phyloP scores from a whole-genome alignment of 2,888 invertebrate genomes.

The Liposcelis brunnea region DNA sequence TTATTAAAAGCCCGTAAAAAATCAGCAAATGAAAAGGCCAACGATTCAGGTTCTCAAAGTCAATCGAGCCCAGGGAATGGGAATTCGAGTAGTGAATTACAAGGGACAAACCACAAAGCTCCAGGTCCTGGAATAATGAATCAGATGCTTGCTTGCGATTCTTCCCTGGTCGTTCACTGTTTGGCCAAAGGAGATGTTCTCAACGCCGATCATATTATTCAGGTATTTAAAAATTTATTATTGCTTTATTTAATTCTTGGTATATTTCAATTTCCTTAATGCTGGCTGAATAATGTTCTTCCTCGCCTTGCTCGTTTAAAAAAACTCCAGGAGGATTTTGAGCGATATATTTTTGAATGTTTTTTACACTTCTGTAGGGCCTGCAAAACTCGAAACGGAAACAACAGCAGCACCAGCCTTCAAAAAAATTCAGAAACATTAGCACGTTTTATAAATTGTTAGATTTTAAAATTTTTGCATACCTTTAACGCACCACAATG shows the following conservation, averaged over 20 bases:
- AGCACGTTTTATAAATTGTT: no score
- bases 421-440: no score
- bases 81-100: constrained; percentile 4
- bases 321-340: constrained; percentile 36
- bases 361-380: constrained; percentile 34
- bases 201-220: constrained; percentile 60
- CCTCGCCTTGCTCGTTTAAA: constrained; percentile 2
- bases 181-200: constrained; percentile 53
- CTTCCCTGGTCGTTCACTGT: constrained; percentile 56
- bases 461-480: no score
- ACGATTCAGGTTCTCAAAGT: constrained; percentile 28
- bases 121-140: constrained; percentile 32
- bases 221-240: constrained; percentile 36
- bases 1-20: constrained; percentile 16
- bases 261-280: constrained; percentile 32
- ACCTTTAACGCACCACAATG: constrained; percentile 34
- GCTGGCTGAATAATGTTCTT: constrained; percentile 7
- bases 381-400: constrained; percentile 37
- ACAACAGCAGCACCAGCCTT: constrained; percentile 45
- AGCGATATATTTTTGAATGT: constrained; percentile 35
- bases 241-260: constrained; percentile 22
- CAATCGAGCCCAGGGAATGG: constrained; percentile 22
- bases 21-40: constrained; percentile 17
- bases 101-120: constrained; percentile 8
- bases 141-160: constrained; percentile 57